Base-by-base conservation (phyloP, 1,140 invertebrate species). In the Drosophila tsacasi region DNA sequence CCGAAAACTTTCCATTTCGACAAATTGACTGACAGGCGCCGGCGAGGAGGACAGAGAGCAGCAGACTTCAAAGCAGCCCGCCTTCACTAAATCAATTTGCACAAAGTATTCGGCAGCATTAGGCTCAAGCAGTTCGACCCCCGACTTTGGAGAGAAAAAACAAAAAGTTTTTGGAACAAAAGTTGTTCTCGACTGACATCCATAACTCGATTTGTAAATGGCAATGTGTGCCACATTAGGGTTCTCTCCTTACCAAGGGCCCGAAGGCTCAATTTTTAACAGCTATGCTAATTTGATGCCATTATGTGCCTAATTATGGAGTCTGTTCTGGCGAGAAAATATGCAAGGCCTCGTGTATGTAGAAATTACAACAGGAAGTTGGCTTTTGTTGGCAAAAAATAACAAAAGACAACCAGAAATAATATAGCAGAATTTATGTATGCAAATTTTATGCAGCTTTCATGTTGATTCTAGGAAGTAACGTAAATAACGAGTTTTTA, bases 31-130 rank as follows among this genome's bases (percentile, higher is more conserved):
- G 52, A 61, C 59, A 63, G 54, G 37, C 47, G 42, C n/a, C 42
- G 50, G n/a, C 7, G 27, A 21, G 30, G 19, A 10, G 32, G 32
- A 23, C 21, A 17, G 23, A 13, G 25, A 35, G 23, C 21, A 35
- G 23, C 21, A 30, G 60, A 89, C 85, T 90, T 89, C 84, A 89
- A 89, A 89, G 84, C 74, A 60, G 61, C 6, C n/a, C 59, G 74
- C 69, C 90, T 67, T 76, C 63, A 66, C 74, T 89, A 89, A 90
- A 90, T 89, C 84, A 89, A 89, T 89, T 89, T 89, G 74, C 66
- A 66, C 72, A 79, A 84, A 84, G 60, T 90, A 83, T 77, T 83
- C 82, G 65, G 19, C 50, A 55, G 61, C 64, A 72, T 69, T 76
- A 71, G 55, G 61, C 59, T 44, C 65, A 62, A 71, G 57, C 23